Conservation (phyloP, 2,888 invertebrate species). For the Lepidochitona cinerea region DNA sequence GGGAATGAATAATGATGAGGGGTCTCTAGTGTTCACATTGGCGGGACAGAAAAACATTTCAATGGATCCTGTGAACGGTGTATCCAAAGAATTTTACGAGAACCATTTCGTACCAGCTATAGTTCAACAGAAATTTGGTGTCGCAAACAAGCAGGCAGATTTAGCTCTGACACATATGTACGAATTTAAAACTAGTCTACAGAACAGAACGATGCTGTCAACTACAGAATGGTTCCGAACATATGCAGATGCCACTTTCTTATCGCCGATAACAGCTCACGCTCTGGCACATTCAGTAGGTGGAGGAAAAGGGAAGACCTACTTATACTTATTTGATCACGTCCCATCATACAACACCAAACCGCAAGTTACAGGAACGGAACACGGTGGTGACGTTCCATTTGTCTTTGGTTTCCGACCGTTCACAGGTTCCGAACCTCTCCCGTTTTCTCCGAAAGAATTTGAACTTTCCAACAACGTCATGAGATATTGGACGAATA, state of each 20-base stretch:
- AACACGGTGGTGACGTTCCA: background rate
- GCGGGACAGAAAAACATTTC: background rate
- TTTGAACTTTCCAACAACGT: background rate
- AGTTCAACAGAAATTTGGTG: background rate
- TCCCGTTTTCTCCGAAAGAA: background rate
- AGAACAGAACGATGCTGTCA: background rate
- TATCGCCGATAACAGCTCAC: background rate
- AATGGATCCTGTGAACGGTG: background rate
- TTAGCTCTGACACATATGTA: background rate
- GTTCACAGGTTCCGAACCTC: background rate
- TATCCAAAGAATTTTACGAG: background rate
- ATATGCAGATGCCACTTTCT: background rate
- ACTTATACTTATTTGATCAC: background rate
- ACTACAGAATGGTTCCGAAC: background rate
- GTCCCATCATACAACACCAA: background rate
- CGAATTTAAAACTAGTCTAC: background rate
- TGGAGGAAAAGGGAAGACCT: background rate
- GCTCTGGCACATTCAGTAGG: background rate
- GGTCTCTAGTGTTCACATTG: background rate
- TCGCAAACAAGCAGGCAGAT: background rate
- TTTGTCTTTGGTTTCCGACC: background rate
- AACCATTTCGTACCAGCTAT: background rate
- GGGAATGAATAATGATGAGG: constrained; percentile 1
- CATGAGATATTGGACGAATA: background rate
- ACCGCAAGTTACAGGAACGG: background rate